Percentiles rank a stretch among this genome's conserved stretches.
phyloP scores from a whole-genome alignment of 2,888 invertebrate genomes.

The Spisula subtruncata region DNA sequence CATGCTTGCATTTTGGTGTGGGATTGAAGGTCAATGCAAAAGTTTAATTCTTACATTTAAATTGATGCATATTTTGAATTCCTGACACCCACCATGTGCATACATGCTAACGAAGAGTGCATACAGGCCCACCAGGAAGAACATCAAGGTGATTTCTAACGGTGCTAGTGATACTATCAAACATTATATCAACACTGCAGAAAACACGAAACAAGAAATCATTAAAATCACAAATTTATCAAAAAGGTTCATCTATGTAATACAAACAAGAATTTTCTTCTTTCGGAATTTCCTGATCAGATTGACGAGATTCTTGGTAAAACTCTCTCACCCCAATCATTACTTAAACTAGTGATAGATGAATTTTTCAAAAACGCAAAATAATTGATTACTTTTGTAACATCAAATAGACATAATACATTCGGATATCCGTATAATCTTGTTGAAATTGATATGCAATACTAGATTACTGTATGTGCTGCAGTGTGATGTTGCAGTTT shows the following conservation, averaged over 20 bases:
- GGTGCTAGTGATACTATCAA: background rate
- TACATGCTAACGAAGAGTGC: background rate
- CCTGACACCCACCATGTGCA: background rate
- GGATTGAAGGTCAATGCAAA: background rate
- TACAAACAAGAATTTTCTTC: slow-evolving; percentile 22
- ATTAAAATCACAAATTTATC: slow-evolving; percentile 18
- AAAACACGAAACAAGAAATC: slow-evolving; percentile 9
- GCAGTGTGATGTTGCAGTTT: background rate
- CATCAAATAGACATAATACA: slow-evolving; percentile 14
- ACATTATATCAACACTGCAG: background rate
- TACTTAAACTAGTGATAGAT: slow-evolving; percentile 20
- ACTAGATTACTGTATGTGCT: background rate
- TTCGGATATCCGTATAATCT: too few species aligned
- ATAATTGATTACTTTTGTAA: slow-evolving; percentile 4
- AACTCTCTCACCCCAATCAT: slow-evolving; percentile 10
- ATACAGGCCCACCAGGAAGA: background rate
- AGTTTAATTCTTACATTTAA: background rate
- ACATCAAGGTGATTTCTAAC: background rate
- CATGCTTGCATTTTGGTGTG: too few species aligned
- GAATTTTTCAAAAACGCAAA: slow-evolving; percentile 12
- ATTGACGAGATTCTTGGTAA: background rate
- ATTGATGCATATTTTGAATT: background rate
- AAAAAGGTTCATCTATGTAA: background rate
- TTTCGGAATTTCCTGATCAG: background rate
- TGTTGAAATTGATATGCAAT: slow-evolving; percentile 7